Evolutionary conservation across 2,113 vertebrate species (phyloP).

Genomic region (Peromyscus leucopus): DNA sequence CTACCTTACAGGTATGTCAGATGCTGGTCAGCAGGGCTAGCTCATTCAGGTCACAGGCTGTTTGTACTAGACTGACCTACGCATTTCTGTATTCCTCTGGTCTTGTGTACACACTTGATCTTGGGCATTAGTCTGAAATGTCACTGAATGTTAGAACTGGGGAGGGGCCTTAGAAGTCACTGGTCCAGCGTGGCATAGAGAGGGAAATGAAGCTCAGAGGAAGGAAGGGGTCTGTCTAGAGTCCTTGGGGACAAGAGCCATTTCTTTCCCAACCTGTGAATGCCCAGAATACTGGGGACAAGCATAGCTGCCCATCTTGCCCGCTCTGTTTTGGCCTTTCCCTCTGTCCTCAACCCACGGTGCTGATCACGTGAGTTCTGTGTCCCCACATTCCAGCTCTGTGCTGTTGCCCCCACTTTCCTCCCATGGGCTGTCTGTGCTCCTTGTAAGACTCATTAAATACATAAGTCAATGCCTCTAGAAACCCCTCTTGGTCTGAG

Average conservation of each 20-base stretch:
- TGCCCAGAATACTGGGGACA: neutral
- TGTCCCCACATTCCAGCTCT: neutral
- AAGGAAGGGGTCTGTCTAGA: neutral
- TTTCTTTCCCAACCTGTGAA: neutral
- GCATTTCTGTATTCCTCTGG: conserved; percentile 41
- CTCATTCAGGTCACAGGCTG: neutral
- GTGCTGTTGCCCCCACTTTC: too few relatives aligned
- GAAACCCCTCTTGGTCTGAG: too few relatives aligned
- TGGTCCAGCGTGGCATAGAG: neutral
- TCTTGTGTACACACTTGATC: conserved; percentile 71
- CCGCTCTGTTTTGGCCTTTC: neutral
- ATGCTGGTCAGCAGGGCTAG: neutral
- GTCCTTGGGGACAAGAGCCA: neutral
- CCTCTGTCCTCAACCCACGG: neutral
- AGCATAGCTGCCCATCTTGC: accelerated
- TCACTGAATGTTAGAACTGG: conserved; percentile 17
- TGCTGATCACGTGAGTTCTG: too few relatives aligned
- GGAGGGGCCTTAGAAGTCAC: conserved; percentile 10
- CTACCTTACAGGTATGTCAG: neutral
- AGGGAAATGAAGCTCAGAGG: neutral
- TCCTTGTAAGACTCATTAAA: neutral
- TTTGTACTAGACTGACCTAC: conserved; percentile 38
- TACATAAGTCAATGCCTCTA: neutral
- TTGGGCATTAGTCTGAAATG: conserved; percentile 65
- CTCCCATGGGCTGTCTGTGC: neutral